Evolutionary conservation across 2,888 invertebrate species (phyloP), one percentile per base, ranked within the genome.

Genomic region (Drosophila conformis): DNA sequence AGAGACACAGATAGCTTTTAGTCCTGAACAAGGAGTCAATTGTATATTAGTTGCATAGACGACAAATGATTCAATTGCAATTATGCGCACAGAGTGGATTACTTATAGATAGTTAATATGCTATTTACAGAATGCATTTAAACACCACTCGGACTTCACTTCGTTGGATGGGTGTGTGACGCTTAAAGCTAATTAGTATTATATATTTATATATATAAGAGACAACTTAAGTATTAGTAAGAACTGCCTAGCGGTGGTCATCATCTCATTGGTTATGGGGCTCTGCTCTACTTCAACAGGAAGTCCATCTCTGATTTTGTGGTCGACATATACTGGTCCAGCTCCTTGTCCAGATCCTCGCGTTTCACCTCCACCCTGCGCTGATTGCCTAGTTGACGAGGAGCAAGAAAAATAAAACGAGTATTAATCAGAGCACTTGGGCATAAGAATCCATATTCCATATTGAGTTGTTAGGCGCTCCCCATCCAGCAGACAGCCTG

Each of bases 261-360:
- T 71, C 27, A 38, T 57, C 62, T 65, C 52, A 60, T 78, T 69
- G 67, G 67, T 65, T 46, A 42, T 48, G 42, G 52, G 33, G n/a
- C 0, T 40, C 25, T 31, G 25, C 36, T 70, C 69, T 83, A 91
- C 74, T 92, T 90, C 6, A 91, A 62, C 64, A 91, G 63, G 69
- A 76, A 91, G 59, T 92, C 91, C 87, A 90, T 87, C 66, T 90
- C 89, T 42, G 88, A 92, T 85, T 95, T 95, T 31, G 95, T 95
- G 82, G 95, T 94, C 5, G 96, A 94, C 96, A 96, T 96, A 93
- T 96, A 96, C 66, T 95, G 94, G 80, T 96, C 96, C 38, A 96
- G 91, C 83, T 96, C 95, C n/a, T 94, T 94, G 83, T 96, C 96
- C 62, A 96, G 91, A 87, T 95, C 94, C 77, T 96, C 96, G 65